Percentiles rank a stretch among this genome's conserved stretches.
Conservation (phyloP, 2,113 vertebrate genomes). For the Carassius carassius region DNA sequence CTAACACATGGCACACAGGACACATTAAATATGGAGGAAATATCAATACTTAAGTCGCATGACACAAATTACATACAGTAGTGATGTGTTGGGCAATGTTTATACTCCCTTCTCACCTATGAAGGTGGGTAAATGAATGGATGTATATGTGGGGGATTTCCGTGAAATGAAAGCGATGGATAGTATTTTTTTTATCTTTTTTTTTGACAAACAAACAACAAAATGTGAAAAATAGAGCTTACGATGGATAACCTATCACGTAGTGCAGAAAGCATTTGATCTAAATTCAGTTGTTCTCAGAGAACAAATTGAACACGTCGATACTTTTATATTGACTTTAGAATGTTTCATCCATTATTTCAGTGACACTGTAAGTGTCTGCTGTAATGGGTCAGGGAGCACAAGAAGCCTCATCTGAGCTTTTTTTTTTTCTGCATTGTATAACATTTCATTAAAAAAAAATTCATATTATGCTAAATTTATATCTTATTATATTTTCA, state of each 20-base stretch:
- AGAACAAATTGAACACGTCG: background rate
- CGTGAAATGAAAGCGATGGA: background rate
- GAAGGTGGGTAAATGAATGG: background rate
- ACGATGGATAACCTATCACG: background rate
- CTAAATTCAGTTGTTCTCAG: conserved; percentile 28
- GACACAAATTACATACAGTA: conserved; percentile 22
- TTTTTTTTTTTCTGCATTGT: too few relatives aligned
- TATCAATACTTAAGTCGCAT: background rate
- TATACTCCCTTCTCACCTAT: background rate
- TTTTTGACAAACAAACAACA: background rate
- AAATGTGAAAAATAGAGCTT: background rate
- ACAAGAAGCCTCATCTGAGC: background rate
- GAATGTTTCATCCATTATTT: conserved; percentile 1
- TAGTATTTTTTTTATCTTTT: background rate
- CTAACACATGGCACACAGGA: conserved; percentile 4
- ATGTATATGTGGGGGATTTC: background rate
- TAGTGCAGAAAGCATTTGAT: background rate
- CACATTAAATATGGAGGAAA: background rate
- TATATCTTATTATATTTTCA: too few relatives aligned
- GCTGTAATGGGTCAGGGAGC: background rate
- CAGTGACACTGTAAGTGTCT: background rate
- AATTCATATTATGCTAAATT: too few relatives aligned
- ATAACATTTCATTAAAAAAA: too few relatives aligned
- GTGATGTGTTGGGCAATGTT: background rate
- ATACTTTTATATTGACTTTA: background rate